phyloP scores from a whole-genome alignment of 2,888 invertebrate genomes.

The Drosophila emarginata region DNA sequence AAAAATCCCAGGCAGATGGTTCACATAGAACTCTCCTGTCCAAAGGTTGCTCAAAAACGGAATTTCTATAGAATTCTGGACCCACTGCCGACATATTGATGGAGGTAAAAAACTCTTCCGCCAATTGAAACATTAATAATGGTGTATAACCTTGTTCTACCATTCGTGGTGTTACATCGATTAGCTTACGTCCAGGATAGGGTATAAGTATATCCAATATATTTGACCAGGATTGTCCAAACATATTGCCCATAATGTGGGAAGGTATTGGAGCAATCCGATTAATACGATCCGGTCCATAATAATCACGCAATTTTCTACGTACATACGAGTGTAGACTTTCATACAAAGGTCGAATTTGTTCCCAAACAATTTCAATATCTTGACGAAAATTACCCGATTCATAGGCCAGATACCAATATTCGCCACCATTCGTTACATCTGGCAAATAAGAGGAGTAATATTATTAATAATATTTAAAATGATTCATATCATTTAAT shows the following conservation, averaged over 20 bases:
- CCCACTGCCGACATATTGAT: slow-evolving; percentile 94
- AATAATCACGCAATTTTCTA: slow-evolving; percentile 90
- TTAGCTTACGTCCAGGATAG: slow-evolving; percentile 91
- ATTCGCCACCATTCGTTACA: slow-evolving; percentile 92
- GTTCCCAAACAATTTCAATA: slow-evolving; percentile 91
- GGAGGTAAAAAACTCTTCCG: slow-evolving; percentile 95
- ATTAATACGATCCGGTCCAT: slow-evolving; percentile 92
- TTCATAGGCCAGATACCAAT: slow-evolving; percentile 95
- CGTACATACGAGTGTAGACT: slow-evolving; percentile 95
- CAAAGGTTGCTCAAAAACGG: slow-evolving; percentile 90
- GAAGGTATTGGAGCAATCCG: slow-evolving; percentile 92
- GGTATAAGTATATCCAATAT: slow-evolving; percentile 91
- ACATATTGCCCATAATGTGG: slow-evolving; percentile 94
- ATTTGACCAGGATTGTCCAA: slow-evolving; percentile 93
- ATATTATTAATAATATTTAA: neutral
- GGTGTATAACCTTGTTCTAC: slow-evolving; percentile 92
- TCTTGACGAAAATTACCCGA: slow-evolving; percentile 89
- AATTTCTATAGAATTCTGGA: slow-evolving; percentile 93
- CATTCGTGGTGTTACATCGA: slow-evolving; percentile 94
- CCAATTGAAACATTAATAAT: slow-evolving; percentile 91
- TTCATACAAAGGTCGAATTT: slow-evolving; percentile 93
- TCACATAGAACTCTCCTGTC: slow-evolving; percentile 92
- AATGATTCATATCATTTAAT: neutral
- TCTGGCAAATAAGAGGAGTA: slow-evolving; percentile 84
- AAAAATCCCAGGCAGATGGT: slow-evolving; percentile 97